Evolutionary conservation across 2,113 vertebrate species (phyloP).

Genomic region (Mirounga angustirostris): DNA sequence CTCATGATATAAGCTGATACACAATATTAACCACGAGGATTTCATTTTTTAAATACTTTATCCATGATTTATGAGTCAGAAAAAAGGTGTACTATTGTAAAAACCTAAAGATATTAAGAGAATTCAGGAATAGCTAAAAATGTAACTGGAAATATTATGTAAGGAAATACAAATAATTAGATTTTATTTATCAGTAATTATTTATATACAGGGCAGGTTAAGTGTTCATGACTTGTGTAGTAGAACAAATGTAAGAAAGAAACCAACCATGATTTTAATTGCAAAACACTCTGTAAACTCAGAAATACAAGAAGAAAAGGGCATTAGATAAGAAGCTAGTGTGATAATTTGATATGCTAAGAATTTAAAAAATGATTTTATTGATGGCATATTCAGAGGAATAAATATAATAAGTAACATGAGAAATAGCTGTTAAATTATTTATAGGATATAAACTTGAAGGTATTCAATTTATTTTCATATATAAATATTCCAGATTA

Average conservation of each 20-base stretch:
- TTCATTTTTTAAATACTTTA: not conserved
- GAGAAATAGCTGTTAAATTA: not conserved
- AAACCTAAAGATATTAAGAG: not conserved
- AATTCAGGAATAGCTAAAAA: not conserved
- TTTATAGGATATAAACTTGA: not conserved
- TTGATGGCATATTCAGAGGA: not conserved
- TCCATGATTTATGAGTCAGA: not conserved
- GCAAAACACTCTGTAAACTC: not conserved
- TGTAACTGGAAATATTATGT: not conserved
- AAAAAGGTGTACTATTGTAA: not conserved
- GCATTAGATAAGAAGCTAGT: not conserved
- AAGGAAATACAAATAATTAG: not conserved
- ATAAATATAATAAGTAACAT: not conserved
- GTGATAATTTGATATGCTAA: conserved; percentile 29
- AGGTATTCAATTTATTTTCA: not conserved
- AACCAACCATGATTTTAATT: not conserved
- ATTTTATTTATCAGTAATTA: not conserved
- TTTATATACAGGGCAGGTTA: not conserved
- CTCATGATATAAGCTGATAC: not conserved
- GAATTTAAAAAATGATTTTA: conserved; percentile 9
- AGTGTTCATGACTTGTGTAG: not conserved
- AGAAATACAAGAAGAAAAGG: not conserved
- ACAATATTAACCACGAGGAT: not conserved
- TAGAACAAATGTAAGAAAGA: not conserved
- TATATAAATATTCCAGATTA: not conserved